Conservation (phyloP, 2,797 vertebrate genomes). For the Ficedula albicollis region DNA sequence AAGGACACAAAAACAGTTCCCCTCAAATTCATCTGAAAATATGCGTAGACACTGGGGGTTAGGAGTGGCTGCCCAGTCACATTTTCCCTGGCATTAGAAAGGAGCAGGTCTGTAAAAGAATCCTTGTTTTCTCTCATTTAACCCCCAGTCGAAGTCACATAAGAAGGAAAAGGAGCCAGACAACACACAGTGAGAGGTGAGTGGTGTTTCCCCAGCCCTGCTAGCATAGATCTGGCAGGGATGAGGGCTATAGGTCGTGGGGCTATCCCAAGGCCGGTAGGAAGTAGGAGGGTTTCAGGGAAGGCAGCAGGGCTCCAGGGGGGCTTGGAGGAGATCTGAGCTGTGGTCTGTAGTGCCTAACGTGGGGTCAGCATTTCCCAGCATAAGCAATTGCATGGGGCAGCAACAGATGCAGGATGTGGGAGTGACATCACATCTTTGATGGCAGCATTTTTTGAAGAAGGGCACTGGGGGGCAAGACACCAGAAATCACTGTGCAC, state of each 20-base stretch:
- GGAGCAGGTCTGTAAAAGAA: background rate
- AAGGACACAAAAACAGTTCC: background rate
- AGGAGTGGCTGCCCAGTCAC: background rate
- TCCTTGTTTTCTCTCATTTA: background rate
- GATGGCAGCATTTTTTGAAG: background rate
- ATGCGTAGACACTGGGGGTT: accelerated
- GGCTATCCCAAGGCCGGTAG: background rate
- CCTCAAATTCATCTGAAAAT: background rate
- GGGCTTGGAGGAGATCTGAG: background rate
- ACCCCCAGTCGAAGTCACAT: background rate
- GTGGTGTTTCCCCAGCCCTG: background rate
- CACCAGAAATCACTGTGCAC: background rate
- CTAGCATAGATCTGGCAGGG: background rate
- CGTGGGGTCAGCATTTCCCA: accelerated
- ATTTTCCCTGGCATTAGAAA: background rate
- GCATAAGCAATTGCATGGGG: background rate
- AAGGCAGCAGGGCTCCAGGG: background rate
- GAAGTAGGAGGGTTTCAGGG: background rate
- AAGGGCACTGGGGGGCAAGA: background rate
- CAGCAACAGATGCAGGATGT: background rate
- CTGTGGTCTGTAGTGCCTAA: background rate
- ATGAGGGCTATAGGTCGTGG: background rate
- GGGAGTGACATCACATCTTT: accelerated
- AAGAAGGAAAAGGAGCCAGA: conserved; percentile 51
- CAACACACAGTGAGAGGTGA: conserved; percentile 42